Percentiles rank a stretch among this genome's conserved stretches.
These are phyloP conservation scores for Pentalonia nigronervosa DNA, from an alignment of 1,140 invertebrate genomes.

Conservation along the genomic window DNA sequence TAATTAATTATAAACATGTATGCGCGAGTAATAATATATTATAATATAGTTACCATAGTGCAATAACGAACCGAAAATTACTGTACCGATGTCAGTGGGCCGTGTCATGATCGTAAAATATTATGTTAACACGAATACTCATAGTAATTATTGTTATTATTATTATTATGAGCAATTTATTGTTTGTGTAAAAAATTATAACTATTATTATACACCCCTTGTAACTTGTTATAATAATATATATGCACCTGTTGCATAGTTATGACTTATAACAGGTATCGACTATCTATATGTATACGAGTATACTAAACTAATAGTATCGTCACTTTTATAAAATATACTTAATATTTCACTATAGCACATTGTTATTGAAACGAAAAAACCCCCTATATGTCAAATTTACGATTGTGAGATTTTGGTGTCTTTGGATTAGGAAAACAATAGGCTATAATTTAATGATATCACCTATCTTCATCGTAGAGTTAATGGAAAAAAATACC, in stretches of 20 bases:
- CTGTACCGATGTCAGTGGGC: neutral
- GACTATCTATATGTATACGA: too few relatives aligned
- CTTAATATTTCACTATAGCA: too few relatives aligned
- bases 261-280: neutral
- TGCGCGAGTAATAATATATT: neutral
- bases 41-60: neutral
- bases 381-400: too few relatives aligned
- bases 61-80: neutral
- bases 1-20: neutral
- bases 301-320: too few relatives aligned
- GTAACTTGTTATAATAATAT: neutral
- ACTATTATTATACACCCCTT: neutral
- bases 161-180: neutral
- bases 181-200: neutral
- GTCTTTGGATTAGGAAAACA: too few relatives aligned
- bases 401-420: too few relatives aligned
- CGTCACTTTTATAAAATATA: too few relatives aligned
- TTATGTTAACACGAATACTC: neutral
- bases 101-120: conserved; percentile 1
- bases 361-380: too few relatives aligned
- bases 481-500: too few relatives aligned
- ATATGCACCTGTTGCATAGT: neutral
- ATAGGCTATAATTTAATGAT: too few relatives aligned
- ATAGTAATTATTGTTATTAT: neutral
- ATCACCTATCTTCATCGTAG: too few relatives aligned